Conservation (phyloP, 2,797 vertebrate species). For the Sebastes goodei region DNA sequence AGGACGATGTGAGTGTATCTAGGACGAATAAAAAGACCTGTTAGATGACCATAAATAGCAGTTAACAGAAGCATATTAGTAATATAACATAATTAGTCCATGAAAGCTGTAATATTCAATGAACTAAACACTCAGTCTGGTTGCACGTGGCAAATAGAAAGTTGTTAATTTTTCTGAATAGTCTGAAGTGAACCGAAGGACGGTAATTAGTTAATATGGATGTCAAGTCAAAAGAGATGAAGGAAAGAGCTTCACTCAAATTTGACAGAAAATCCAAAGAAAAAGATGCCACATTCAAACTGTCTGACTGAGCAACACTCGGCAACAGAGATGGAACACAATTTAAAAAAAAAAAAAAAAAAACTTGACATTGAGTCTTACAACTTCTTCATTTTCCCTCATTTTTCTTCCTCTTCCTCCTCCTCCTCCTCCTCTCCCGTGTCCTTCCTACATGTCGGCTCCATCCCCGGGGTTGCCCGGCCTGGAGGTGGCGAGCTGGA, state of each 20-base stretch:
- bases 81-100: neutral
- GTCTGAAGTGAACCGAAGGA: neutral
- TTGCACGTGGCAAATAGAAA: no score
- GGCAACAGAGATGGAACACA: neutral
- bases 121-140: neutral
- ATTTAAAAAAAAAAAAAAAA: neutral
- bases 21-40: neutral
- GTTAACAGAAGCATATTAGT: neutral
- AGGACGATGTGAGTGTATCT: no score
- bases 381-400: neutral
- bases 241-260: neutral
- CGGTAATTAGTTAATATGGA: neutral
- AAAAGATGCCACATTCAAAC: neutral
- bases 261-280: neutral
- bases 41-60: neutral
- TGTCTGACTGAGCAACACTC: neutral
- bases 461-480: neutral
- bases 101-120: neutral
- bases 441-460: slow-evolving; percentile 6
- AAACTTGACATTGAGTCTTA: no score
- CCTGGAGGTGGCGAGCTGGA: slow-evolving; percentile 26
- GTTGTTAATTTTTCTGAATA: neutral
- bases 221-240: neutral
- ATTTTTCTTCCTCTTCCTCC: neutral
- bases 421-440: neutral